Base-by-base conservation (phyloP, 2,113 vertebrate species). In the Pristiophorus japonicus region DNA sequence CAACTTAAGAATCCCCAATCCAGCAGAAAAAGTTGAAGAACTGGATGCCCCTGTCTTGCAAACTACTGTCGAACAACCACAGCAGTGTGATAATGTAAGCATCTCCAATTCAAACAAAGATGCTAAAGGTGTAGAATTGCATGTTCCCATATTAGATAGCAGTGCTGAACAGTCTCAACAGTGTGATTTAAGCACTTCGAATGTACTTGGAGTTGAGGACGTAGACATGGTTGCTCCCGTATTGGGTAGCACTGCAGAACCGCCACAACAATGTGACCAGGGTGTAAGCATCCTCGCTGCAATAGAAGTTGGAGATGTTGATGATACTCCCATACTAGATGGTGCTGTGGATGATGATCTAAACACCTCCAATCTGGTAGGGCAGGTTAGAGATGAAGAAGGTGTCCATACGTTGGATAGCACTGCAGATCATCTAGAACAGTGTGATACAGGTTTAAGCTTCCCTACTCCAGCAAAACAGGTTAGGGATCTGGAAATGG, bases 141-240 rank as follows among this genome's bases (percentile, higher is more conserved):
- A 70, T 70, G 45, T 11, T 67, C 66, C 27, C 10, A 94, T 51
- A 34, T 94, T 94, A 51, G 45, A 73, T 47, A 27, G 14, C 62
- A 66, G 4, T 67, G 92, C 42, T 47, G 93, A 73, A 94, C 93
- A 94, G 38, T 94, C 92, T 67, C 65, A 47, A 51, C 65, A 47
- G 66, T 70, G 38, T 92, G n/a, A 73, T 92, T 92, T 65, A 38
- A 63, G 59, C 27, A 70, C 14, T 34, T 70, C 45, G 27, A 51
- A 18, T 30, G 11, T 66, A 73, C 42, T 51, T 18, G 11, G 34
- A 24, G 8, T 47, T 27, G 51, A 70, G 45, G 63, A 34, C 14
- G 24, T 70, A 34, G 93, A 63, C 24, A 12, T 51, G 45, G 24
- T 51, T 51, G 45, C 10, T 63, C 24, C 84, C 42, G 7, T 65